These are phyloP conservation scores for Leptogaster cylindrica DNA, from an alignment of 2,888 invertebrate genomes.

Conservation along the genomic window DNA sequence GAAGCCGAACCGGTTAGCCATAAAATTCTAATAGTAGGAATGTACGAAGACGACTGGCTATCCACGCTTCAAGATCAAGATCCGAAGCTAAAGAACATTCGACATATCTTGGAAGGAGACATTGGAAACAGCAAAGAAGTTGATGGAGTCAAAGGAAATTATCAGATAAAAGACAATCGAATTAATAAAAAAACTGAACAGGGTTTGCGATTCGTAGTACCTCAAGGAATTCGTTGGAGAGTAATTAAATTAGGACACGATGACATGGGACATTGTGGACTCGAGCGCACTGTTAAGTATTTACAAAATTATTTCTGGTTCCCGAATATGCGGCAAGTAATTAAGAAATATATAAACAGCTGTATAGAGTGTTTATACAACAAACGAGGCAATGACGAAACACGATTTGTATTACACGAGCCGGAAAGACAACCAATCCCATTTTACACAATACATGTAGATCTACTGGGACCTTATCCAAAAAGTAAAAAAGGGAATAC, in stretches of 20 bases:
- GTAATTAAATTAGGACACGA: not conserved
- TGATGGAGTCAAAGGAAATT: not conserved
- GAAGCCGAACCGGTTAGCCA: too few relatives aligned
- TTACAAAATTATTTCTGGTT: not conserved
- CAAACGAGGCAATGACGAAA: too few relatives aligned
- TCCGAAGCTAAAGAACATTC: not conserved
- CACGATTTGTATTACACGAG: too few relatives aligned
- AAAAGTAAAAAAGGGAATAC: not conserved
- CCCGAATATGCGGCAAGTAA: not conserved
- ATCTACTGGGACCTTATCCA: not conserved
- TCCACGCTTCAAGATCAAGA: not conserved
- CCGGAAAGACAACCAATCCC: too few relatives aligned
- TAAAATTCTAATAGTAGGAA: not conserved
- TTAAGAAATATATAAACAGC: too few relatives aligned
- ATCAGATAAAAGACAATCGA: not conserved
- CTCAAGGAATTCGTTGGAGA: not conserved
- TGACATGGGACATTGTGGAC: not conserved
- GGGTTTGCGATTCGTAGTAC: not conserved
- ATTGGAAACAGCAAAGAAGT: not conserved
- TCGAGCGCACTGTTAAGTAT: not conserved
- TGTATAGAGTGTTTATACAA: too few relatives aligned
- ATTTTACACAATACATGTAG: not conserved
- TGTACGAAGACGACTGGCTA: conserved; percentile 19
- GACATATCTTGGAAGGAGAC: conserved; percentile 6
- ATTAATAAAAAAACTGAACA: not conserved